Base-by-base conservation (phyloP, 2,888 invertebrate genomes). In the Tiliacea aurago region DNA sequence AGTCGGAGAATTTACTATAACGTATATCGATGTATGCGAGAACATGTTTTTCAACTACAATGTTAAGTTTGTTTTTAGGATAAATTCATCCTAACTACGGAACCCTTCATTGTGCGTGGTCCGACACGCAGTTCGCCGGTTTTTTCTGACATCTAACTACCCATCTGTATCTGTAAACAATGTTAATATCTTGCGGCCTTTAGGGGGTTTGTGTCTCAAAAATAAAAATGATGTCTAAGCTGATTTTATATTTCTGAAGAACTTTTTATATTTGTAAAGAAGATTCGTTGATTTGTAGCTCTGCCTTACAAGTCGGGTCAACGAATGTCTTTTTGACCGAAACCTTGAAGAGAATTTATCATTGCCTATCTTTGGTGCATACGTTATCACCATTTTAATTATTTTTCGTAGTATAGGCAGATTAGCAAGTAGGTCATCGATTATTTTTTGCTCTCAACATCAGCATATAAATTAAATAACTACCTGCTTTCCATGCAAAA, bases 381-480 rank as follows among this genome's bases (percentile, higher is more conserved):
- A 65, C n/a, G 15, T 23, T 37, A 51, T 45, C 20, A 53, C 1
- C 11, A 33, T 47, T 63, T 28, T 28, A n/a, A n/a, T 61, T 45
- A 0, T 75, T 51, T 78, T 62, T 53, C 3, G 6, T 37, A 0
- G 15, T 9, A 33, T 43, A n/a, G n/a, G n/a, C n/a, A n/a, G n/a
- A n/a, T n/a, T n/a, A 47, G 9, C 3, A 45, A 58, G 51, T 6
- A n/a, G 33, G 18, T 18, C 23, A 45, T 55, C 20, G 10, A 74
- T 65, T 51, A 23, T 53, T 59, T 59, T 56, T 55, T 73, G 20
- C 37, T 55, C n/a, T 37, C 4, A 56, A 79, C 75, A 80, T 76
- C 69, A 63, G 47, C 76, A 71, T 81, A 80, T 71, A 71, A 70
- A 80, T 81, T 69, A 80, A 75, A 75, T 62, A 55, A n/a, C 74